Conservation (phyloP, 2,888 invertebrate genomes). For the Galeruca laticollis region DNA sequence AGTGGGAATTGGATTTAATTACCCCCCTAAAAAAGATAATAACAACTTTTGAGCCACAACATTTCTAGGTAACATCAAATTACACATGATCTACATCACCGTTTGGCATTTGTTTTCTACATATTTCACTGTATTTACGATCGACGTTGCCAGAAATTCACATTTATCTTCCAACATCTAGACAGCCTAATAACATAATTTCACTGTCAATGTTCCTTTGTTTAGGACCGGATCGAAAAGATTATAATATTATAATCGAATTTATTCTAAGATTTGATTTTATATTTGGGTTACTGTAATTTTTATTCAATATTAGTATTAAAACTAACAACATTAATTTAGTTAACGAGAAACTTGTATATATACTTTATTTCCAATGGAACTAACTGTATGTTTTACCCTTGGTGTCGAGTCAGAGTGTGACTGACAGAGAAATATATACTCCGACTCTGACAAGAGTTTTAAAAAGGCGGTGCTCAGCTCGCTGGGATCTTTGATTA, state of each 20-base stretch:
- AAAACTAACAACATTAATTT: too few species aligned
- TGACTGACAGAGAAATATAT: too few species aligned
- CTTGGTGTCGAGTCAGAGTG: too few species aligned
- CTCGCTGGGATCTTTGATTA: background rate
- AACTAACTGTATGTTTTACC: background rate
- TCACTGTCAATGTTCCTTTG: slow-evolving; percentile 22
- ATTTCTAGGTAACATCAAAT: slow-evolving; percentile 14
- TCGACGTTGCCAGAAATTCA: slow-evolving; percentile 27
- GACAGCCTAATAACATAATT: slow-evolving; percentile 25
- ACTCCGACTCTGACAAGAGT: background rate
- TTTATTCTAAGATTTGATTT: background rate
- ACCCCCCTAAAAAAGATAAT: slow-evolving; percentile 12
- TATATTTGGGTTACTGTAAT: too few species aligned
- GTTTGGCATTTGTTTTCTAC: slow-evolving; percentile 30
- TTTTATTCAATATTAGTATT: too few species aligned
- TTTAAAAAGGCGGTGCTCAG: background rate
- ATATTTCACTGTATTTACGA: slow-evolving; percentile 26
- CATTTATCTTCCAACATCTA: slow-evolving; percentile 24
- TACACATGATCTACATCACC: slow-evolving; percentile 19
- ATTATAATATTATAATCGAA: background rate
- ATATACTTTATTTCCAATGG: background rate
- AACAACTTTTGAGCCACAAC: background rate
- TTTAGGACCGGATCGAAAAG: slow-evolving; percentile 6
- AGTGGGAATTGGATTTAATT: slow-evolving; percentile 19
- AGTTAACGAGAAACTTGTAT: background rate